phyloP scores from a whole-genome alignment of 2,797 vertebrate species.

The Kryptopterus vitreolus region DNA sequence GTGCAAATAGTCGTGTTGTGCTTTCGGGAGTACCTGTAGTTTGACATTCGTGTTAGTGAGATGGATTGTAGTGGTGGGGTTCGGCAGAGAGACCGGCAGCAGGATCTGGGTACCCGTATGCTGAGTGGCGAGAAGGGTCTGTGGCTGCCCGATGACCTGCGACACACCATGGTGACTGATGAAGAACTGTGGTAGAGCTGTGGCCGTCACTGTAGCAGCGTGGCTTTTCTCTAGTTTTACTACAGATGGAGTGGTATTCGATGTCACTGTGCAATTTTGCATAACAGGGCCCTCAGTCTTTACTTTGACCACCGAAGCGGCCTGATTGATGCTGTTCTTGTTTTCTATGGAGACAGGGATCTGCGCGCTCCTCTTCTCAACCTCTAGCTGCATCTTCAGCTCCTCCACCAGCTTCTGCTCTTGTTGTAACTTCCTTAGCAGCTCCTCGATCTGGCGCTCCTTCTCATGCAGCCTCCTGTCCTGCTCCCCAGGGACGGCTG shows the following conservation, averaged over 20 bases:
- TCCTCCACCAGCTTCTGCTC: slow-evolving; percentile 94
- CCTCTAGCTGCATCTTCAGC: slow-evolving; percentile 94
- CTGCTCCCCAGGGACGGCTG: slow-evolving; percentile 75
- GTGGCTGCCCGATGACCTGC: slow-evolving; percentile 82
- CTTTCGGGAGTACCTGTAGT: slow-evolving; percentile 77
- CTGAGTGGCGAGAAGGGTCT: slow-evolving; percentile 82
- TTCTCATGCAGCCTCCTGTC: slow-evolving; percentile 95
- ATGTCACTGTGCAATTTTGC: slow-evolving; percentile 49
- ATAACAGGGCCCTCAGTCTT: slow-evolving; percentile 56
- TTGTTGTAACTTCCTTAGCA: slow-evolving; percentile 92
- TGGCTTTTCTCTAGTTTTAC: slow-evolving; percentile 84
- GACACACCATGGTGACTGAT: slow-evolving; percentile 81
- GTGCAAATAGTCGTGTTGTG: neutral
- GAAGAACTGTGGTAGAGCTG: slow-evolving; percentile 71
- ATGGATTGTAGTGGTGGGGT: slow-evolving; percentile 79
- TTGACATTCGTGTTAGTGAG: slow-evolving; percentile 82
- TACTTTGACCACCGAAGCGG: slow-evolving; percentile 52
- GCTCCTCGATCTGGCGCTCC: slow-evolving; percentile 92
- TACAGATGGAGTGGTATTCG: slow-evolving; percentile 51
- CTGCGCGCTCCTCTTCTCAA: slow-evolving; percentile 85
- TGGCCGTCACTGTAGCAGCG: slow-evolving; percentile 50
- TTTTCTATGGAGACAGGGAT: slow-evolving; percentile 38
- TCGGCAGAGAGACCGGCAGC: slow-evolving; percentile 86
- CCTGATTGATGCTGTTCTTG: slow-evolving; percentile 22
- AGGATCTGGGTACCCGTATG: slow-evolving; percentile 84